Evolutionary conservation across 2,888 invertebrate species (phyloP).

Genomic region (Synergus umbraculus): DNA sequence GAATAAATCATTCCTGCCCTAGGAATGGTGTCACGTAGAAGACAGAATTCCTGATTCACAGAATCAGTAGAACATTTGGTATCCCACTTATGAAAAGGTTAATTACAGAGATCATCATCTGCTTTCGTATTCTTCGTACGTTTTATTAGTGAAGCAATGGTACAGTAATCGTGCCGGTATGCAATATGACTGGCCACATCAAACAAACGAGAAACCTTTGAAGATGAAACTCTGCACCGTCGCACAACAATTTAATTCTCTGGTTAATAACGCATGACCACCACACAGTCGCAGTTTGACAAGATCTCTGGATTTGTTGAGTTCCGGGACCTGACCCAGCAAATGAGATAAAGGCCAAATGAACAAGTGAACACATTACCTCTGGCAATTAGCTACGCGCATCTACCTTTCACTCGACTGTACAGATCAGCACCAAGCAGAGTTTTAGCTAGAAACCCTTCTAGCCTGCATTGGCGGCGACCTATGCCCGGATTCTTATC

Average conservation of each 20-base stretch:
- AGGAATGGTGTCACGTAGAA: slow-evolving; percentile 15
- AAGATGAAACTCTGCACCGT: slow-evolving; percentile 42
- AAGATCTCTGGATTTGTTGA: slow-evolving; percentile 31
- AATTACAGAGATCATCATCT: slow-evolving; percentile 27
- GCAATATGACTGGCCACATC: slow-evolving; percentile 25
- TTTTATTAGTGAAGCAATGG: background rate
- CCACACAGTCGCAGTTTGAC: slow-evolving; percentile 6
- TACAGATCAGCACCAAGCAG: background rate
- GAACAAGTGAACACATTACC: background rate
- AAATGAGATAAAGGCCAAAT: slow-evolving; percentile 23
- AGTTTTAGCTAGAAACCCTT: background rate
- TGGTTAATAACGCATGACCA: slow-evolving; percentile 59
- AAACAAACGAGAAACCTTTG: slow-evolving; percentile 34
- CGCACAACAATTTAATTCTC: slow-evolving; percentile 70
- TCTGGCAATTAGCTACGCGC: slow-evolving; percentile 6
- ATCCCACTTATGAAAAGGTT: slow-evolving; percentile 5
- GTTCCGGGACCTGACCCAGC: slow-evolving; percentile 18
- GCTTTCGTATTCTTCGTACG: slow-evolving; percentile 26
- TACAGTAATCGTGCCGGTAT: slow-evolving; percentile 21
- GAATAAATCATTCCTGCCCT: slow-evolving; percentile 14
- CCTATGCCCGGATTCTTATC: background rate
- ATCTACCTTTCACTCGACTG: background rate
- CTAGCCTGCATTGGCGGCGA: background rate
- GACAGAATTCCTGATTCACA: background rate
- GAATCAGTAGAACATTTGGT: slow-evolving; percentile 14